Evolutionary conservation across 2,888 invertebrate species (phyloP).

Genomic region (Torymus auratus): DNA sequence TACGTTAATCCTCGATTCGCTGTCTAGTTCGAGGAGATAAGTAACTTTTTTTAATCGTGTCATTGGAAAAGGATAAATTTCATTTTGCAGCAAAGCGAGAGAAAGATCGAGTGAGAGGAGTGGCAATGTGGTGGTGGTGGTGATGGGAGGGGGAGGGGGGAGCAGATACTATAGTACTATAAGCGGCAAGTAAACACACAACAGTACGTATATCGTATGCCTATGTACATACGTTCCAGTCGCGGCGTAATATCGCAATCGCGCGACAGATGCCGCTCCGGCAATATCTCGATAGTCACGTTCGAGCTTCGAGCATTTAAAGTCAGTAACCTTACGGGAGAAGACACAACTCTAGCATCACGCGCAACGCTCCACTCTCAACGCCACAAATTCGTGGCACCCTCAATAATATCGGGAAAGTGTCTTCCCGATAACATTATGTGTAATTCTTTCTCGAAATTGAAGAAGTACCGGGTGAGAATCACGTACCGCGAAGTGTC

Average conservation of each 20-base stretch:
- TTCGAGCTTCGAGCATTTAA: not conserved
- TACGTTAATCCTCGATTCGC: no score
- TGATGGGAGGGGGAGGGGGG: no score
- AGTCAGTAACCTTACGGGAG: slow-evolving; percentile 41
- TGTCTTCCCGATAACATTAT: slow-evolving; percentile 25
- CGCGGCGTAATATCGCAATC: not conserved
- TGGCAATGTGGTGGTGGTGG: no score
- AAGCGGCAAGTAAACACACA: not conserved
- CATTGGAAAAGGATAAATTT: slow-evolving; percentile 24
- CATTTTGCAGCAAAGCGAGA: not conserved
- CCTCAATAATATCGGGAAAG: no score
- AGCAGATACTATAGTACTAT: no score
- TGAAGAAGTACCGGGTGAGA: slow-evolving; percentile 11
- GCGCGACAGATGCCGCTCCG: slow-evolving; percentile 49
- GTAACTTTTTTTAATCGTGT: slow-evolving; percentile 1
- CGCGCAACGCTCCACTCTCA: not conserved
- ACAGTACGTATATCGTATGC: not conserved
- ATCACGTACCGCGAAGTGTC: slow-evolving; percentile 36
- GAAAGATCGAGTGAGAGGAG: no score
- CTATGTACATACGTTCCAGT: not conserved
- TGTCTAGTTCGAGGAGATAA: not conserved
- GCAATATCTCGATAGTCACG: slow-evolving; percentile 7
- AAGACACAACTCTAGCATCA: not conserved
- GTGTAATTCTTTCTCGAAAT: slow-evolving; percentile 19
- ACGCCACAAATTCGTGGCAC: no score